Evolutionary conservation across 1,140 invertebrate species (phyloP).

Genomic region (Carposina sasakii): DNA sequence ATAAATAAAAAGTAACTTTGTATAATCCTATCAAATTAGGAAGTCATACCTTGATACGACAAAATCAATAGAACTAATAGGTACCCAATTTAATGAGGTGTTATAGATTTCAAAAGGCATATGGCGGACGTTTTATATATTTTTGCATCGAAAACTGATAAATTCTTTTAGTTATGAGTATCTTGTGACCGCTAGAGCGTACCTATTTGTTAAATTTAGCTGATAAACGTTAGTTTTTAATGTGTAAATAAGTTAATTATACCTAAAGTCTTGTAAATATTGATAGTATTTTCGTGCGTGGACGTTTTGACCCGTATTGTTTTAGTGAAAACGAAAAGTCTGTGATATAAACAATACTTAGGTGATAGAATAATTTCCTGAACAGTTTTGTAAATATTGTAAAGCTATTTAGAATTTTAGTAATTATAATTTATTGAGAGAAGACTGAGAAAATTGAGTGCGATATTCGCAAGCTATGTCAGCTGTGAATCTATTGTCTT

Average conservation of each 20-base stretch:
- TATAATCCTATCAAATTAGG: conserved; percentile 47
- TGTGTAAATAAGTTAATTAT: conserved; percentile 72
- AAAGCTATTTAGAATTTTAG: conserved; percentile 67
- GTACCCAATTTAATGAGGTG: conserved; percentile 37
- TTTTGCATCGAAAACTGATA: conserved; percentile 73
- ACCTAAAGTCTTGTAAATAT: conserved; percentile 65
- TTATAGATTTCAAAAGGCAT: conserved; percentile 70
- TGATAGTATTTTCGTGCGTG: conserved; percentile 70
- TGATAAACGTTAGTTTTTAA: conserved; percentile 70
- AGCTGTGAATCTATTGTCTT: conserved; percentile 67
- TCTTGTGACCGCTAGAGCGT: conserved; percentile 68
- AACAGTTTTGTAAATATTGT: conserved; percentile 70
- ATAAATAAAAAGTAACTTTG: conserved; percentile 51
- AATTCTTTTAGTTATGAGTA: conserved; percentile 73
- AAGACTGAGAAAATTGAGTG: conserved; percentile 67
- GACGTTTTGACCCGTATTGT: conserved; percentile 72
- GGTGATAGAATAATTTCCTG: conserved; percentile 67
- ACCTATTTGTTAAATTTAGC: conserved; percentile 71
- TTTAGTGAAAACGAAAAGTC: conserved; percentile 73
- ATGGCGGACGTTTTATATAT: conserved; percentile 74
- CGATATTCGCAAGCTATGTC: conserved; percentile 65
- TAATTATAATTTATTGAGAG: conserved; percentile 66
- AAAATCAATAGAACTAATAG: no score
- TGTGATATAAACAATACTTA: conserved; percentile 74
- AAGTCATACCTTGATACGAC: conserved; percentile 12